Evolutionary conservation across 2,113 vertebrate genomes (phyloP).

Genomic region (Lampris incognitus): DNA sequence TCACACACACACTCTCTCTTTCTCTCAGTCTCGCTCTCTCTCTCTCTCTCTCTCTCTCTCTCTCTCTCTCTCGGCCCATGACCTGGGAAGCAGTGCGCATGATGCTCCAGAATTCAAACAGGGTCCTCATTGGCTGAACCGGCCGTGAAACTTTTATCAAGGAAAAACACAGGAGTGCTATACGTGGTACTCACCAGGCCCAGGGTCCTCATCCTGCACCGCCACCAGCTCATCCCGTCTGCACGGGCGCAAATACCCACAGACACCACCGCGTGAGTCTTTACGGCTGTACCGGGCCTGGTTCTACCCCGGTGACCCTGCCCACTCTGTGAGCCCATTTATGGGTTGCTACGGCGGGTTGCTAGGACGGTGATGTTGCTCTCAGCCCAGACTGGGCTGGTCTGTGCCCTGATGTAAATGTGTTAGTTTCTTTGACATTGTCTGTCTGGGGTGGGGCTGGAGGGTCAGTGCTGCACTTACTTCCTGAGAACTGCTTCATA

Average conservation of each 20-base stretch:
- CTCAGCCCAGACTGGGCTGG: constrained; percentile 83
- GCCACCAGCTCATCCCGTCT: constrained; percentile 36
- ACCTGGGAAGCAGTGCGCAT: constrained; percentile 67
- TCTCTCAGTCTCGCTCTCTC: constrained; percentile 37
- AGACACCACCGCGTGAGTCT: constrained; percentile 71
- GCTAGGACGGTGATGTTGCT: constrained; percentile 79
- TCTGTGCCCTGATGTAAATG: constrained; percentile 79
- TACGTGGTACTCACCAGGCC: constrained; percentile 65
- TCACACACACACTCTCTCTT: not conserved
- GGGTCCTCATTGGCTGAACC: constrained; percentile 79
- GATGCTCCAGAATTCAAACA: constrained; percentile 76
- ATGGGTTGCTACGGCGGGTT: constrained; percentile 72
- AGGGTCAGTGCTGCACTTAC: constrained; percentile 85
- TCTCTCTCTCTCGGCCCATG: constrained; percentile 41
- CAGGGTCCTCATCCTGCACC: constrained; percentile 58
- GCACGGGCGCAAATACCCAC: constrained; percentile 65
- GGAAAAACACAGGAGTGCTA: constrained; percentile 70
- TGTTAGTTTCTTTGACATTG: constrained; percentile 82
- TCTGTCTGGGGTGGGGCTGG: constrained; percentile 81
- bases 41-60: no score
- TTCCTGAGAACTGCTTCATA: constrained; percentile 86
- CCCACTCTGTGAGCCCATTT: constrained; percentile 70
- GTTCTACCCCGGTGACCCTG: constrained; percentile 74
- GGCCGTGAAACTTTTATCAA: constrained; percentile 80
- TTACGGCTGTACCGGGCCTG: constrained; percentile 65